Evolutionary conservation across 2,797 vertebrate species (phyloP), one percentile per base, ranked within the genome.

Genomic region (Leptatherina wallacei): DNA sequence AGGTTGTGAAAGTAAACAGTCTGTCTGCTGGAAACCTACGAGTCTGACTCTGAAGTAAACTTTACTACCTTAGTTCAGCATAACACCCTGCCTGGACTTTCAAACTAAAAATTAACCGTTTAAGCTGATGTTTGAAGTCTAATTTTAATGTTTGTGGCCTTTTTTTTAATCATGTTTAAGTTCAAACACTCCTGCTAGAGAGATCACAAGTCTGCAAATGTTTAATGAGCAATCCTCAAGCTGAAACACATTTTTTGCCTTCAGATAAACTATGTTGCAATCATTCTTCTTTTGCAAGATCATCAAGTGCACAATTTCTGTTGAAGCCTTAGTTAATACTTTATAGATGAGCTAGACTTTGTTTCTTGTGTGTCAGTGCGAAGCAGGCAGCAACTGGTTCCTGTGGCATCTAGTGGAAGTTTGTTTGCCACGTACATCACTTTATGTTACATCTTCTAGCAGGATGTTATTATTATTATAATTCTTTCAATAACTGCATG

Each of bases 1-100:
- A 80, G 86, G 76, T 27, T 71, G 73, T 60, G 65, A 91, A 84
- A 87, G 73, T 68, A 90, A 88, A 89, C 85, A 88, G 56, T 70
- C 76, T 73, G 88, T 89, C 86, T 85, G 80, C 68, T 74, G 76
- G 80, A 85, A 85, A 88, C 72, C 67, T 61, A 69, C 75, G 35
- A 18, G 77, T 75, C 82, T 77, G 77, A 70, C 20, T 32, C 58
- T 47, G 33, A 71, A 72, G 78, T 27, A 71, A 52, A 7, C n/a
- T 44, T 51, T 60, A 51, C n/a, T 5, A 52, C 18, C 61, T 71
- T 6, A 56, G 61, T 59, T 63, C 12, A 61, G 47, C 10, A 56
- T 42, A 52, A 36, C 33, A n/a, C 22, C 20, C 59, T 47, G 47
- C 55, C n/a, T 77, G 4, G 33, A 30, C 22, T 70, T 44, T 71